Evolutionary conservation across 2,888 invertebrate genomes (phyloP), one percentile per base, ranked within the genome.

Genomic region (Gasteruption jaculator): DNA sequence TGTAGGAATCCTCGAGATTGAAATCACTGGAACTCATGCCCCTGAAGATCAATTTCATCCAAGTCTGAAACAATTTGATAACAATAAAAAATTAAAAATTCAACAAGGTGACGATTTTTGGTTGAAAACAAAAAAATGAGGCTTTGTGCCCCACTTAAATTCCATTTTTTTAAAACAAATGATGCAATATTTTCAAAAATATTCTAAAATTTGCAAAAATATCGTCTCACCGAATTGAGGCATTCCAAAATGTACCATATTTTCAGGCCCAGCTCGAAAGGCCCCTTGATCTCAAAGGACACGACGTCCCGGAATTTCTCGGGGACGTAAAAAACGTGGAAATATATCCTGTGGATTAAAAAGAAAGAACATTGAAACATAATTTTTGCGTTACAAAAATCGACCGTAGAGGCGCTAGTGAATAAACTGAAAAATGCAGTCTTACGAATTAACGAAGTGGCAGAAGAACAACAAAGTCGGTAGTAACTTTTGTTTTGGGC

Each of bases 341-440:
- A 42, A 30, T 59, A 62, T 34, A 52, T 47, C 63, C 65, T 65
- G 25, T n/a, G n/a, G n/a, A n/a, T n/a, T n/a, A n/a, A n/a, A n/a
- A n/a, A n/a, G n/a, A n/a, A n/a, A n/a, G n/a, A n/a, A n/a, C n/a
- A n/a, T n/a, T n/a, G n/a, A n/a, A n/a, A n/a, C n/a, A n/a, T n/a
- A n/a, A n/a, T n/a, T n/a, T n/a, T n/a, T n/a, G n/a, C n/a, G n/a
- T n/a, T n/a, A n/a, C n/a, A n/a, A n/a, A n/a, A n/a, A n/a, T n/a
- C n/a, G n/a, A n/a, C n/a, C n/a, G n/a, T n/a, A n/a, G n/a, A n/a
- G n/a, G n/a, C n/a, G n/a, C n/a, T n/a, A n/a, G n/a, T n/a, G n/a
- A n/a, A n/a, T n/a, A n/a, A n/a, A n/a, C n/a, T n/a, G n/a, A n/a
- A n/a, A n/a, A n/a, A n/a, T n/a, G n/a, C n/a, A n/a, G n/a, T n/a